These are phyloP conservation scores for Drosophila heteroneura DNA, from an alignment of 2,888 invertebrate genomes.

Conservation along the genomic window DNA sequence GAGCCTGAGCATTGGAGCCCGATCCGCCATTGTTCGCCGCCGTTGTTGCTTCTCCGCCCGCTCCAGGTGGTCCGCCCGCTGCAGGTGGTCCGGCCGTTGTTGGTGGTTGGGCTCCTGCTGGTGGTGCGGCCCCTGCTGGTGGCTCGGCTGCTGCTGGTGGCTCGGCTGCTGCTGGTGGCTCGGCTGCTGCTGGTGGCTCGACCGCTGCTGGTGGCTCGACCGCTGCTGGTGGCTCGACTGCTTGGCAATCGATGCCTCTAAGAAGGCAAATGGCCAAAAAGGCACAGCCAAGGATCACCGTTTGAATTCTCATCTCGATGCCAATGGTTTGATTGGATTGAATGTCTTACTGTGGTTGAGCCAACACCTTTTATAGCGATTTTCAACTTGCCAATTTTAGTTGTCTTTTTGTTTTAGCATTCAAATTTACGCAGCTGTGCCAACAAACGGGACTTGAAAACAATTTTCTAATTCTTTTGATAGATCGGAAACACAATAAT, in stretches of 20 bases:
- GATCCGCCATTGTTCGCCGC: not conserved
- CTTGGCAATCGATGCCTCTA: not conserved
- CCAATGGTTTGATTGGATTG: not conserved
- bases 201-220: rapidly evolving
- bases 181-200: rapidly evolving
- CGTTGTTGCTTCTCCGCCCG: not conserved
- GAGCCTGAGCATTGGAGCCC: not conserved
- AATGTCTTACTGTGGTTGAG: not conserved
- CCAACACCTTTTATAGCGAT: conserved; percentile 17
- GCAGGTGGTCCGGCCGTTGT: too few relatives aligned
- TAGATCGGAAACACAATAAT: not conserved
- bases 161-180: too few relatives aligned
- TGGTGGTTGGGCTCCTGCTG: rapidly evolving
- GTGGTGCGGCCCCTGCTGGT: rapidly evolving
- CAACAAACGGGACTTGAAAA: conserved; percentile 2
- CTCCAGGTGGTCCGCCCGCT: not conserved
- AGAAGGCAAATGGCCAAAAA: conserved; percentile 12
- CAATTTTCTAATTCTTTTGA: not conserved
- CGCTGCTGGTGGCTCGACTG: rapidly evolving
- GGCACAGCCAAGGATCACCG: conserved; percentile 20
- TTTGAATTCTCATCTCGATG: conserved; percentile 14
- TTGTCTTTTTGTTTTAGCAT: not conserved
- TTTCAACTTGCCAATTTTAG: not conserved
- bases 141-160: not conserved
- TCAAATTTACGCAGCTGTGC: not conserved